These are phyloP conservation scores for Mechanitis mazaeus DNA, from an alignment of 2,888 invertebrate genomes.

Conservation along the genomic window DNA sequence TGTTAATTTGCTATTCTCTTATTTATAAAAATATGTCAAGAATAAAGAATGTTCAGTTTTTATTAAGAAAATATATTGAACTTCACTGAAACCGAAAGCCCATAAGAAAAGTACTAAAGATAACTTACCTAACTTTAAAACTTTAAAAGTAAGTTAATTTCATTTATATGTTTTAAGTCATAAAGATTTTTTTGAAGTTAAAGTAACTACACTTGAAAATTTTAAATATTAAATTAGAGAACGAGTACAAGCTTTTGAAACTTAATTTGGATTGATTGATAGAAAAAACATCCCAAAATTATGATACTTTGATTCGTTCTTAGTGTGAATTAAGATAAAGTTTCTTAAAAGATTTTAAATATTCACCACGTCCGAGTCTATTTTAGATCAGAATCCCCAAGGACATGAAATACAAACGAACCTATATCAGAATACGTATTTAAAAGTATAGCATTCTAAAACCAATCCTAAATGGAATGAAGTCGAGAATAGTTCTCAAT, in stretches of 20 bases:
- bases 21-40: no score
- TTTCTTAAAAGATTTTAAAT: conserved; percentile 3
- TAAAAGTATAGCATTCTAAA: conserved; percentile 8
- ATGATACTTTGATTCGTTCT: not conserved
- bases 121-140: no score
- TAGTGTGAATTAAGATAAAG: not conserved
- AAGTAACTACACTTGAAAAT: no score
- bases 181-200: no score
- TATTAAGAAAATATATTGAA: conserved; percentile 9
- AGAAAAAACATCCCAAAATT: not conserved
- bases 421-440: conserved; percentile 10
- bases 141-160: no score
- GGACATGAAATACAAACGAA: conserved; percentile 17
- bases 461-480: conserved; percentile 12
- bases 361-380: conserved; percentile 10
- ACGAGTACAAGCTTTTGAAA: no score
- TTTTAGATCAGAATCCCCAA: conserved; percentile 9
- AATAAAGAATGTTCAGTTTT: no score
- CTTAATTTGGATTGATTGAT: no score
- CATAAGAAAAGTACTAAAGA: not conserved
- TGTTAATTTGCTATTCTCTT: no score
- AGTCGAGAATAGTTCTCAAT: conserved; percentile 15
- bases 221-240: no score
- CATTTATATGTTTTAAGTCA: no score
- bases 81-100: conserved; percentile 49